A percentile compares a stretch with the other conserved stretches of the same genome.
These are phyloP conservation scores for Stichopus horrens DNA, from an alignment of 53 echinoderm and acorn worm genomes.

Conservation along the genomic window DNA sequence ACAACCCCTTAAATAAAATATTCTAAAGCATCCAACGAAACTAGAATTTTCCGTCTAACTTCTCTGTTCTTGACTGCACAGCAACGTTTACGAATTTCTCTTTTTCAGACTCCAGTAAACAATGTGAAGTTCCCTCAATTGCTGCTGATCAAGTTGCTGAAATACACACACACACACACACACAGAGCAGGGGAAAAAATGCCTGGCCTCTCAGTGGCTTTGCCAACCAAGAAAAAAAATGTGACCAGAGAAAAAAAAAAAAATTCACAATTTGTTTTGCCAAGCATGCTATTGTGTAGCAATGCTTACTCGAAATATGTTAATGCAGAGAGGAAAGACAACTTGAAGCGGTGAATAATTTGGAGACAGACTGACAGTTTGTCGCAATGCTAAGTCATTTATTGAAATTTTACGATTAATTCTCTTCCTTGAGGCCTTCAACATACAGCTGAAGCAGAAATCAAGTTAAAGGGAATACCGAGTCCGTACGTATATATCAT, in stretches of 20 bases:
- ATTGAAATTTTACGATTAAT: slow-evolving; percentile 45
- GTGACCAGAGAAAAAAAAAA: not conserved
- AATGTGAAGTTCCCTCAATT: slow-evolving; percentile 20
- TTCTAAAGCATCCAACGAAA: not conserved
- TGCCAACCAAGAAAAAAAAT: not conserved
- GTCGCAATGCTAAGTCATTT: slow-evolving; percentile 40
- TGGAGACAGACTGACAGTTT: slow-evolving; percentile 38
- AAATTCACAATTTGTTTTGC: slow-evolving; percentile 38
- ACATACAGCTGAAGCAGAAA: slow-evolving; percentile 42
- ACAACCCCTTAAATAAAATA: not conserved
- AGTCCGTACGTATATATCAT: not conserved
- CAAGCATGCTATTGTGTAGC: slow-evolving; percentile 43
- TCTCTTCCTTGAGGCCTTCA: slow-evolving; percentile 38
- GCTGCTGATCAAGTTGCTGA: slow-evolving; percentile 19
- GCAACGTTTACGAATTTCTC: slow-evolving; percentile 3
- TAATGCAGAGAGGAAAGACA: slow-evolving; percentile 7
- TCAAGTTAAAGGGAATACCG: slow-evolving; percentile 29
- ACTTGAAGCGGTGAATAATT: slow-evolving; percentile 32
- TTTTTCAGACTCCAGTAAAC: slow-evolving; percentile 37
- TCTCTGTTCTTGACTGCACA: not conserved
- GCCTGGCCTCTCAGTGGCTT: slow-evolving; percentile 30
- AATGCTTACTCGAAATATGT: slow-evolving; percentile 31
- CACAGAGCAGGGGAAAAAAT: not conserved
- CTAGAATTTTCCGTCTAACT: not conserved
- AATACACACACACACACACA: not conserved